A percentile compares a stretch with the other conserved stretches of the same genome.
These are phyloP conservation scores for Monochamus saltuarius DNA, from an alignment of 1,140 invertebrate genomes.

Conservation along the genomic window DNA sequence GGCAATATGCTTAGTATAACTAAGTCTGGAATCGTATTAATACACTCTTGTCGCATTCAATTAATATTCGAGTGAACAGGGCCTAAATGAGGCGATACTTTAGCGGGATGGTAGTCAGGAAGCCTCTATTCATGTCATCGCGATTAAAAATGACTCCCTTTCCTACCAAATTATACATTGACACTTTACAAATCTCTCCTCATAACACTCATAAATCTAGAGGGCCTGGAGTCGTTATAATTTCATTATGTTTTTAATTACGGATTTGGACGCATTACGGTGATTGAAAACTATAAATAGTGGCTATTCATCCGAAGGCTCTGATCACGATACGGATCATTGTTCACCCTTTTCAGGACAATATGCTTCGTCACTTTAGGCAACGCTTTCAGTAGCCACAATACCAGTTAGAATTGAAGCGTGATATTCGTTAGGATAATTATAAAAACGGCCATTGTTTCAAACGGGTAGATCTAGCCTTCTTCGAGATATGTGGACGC, in stretches of 20 bases:
- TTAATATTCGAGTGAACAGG: conserved; percentile 36
- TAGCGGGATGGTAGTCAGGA: conserved; percentile 29
- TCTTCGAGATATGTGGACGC: too few species aligned
- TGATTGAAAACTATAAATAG: conserved; percentile 8
- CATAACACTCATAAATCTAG: conserved; percentile 39
- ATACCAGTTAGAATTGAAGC: too few species aligned
- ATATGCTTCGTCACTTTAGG: too few species aligned
- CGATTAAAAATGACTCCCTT: conserved; percentile 45
- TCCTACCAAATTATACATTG: conserved; percentile 46
- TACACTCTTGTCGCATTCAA: conserved; percentile 37
- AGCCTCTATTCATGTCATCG: conserved; percentile 41
- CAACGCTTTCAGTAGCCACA: too few species aligned
- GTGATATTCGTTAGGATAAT: too few species aligned
- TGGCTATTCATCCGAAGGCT: not conserved
- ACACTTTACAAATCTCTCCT: conserved; percentile 46
- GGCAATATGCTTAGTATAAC: conserved; percentile 34
- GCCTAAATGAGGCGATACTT: conserved; percentile 39
- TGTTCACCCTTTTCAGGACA: not conserved
- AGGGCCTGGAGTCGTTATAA: conserved; percentile 9
- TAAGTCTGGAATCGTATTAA: conserved; percentile 33
- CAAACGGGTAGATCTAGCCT: too few species aligned
- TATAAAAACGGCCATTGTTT: too few species aligned
- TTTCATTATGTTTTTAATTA: conserved; percentile 7
- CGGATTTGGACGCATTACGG: not conserved
- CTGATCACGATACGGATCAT: not conserved